Evolutionary conservation across 2,797 vertebrate genomes (phyloP).

Genomic region (Saxicola maurus): DNA sequence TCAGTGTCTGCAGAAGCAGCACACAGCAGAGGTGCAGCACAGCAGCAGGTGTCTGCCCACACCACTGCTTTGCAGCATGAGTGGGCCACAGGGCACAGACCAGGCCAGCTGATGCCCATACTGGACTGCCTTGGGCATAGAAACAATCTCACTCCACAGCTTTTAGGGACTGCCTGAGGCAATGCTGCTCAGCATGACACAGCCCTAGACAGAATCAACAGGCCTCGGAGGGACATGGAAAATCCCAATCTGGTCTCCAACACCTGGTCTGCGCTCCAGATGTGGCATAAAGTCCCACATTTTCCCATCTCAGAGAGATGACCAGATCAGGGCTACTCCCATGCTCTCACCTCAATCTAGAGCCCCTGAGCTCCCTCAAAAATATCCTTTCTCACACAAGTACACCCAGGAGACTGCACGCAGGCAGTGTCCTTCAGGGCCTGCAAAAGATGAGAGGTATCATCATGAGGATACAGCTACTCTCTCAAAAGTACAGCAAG

Average conservation of each 20-base stretch:
- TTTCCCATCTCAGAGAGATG: not conserved
- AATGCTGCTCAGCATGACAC: not conserved
- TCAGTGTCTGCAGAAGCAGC: not conserved
- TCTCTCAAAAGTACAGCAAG: not conserved
- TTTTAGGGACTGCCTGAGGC: not conserved
- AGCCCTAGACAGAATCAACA: not conserved
- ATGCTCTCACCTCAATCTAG: not conserved
- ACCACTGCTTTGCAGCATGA: not conserved
- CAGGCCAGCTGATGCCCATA: not conserved
- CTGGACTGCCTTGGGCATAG: not conserved
- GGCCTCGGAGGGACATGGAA: not conserved
- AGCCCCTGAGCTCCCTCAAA: not conserved
- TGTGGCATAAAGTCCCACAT: not conserved
- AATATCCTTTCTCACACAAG: not conserved
- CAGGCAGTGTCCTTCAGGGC: not conserved
- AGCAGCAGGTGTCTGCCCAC: not conserved
- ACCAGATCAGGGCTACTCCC: not conserved
- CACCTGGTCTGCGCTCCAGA: not conserved
- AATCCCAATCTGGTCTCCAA: not conserved
- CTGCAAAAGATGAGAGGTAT: not conserved
- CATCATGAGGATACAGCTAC: not conserved
- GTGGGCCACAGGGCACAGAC: fast-evolving
- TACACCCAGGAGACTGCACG: not conserved
- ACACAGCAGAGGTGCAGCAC: not conserved
- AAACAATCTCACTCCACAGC: not conserved